phyloP scores from a whole-genome alignment of 1,140 invertebrate genomes.

The Neodiprion virginianus region DNA sequence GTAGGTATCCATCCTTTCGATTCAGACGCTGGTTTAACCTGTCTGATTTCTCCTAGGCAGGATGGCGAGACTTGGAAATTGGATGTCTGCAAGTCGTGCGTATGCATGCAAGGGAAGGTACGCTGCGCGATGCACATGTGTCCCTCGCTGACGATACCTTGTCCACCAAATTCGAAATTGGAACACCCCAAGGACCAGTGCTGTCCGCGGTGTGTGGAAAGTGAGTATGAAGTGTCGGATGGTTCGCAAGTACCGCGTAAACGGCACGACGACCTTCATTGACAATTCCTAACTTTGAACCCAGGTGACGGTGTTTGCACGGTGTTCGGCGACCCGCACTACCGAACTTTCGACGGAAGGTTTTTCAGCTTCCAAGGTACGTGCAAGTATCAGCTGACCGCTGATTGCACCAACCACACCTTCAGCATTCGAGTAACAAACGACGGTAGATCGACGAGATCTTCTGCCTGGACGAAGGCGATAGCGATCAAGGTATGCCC shows the following conservation, averaged over 20 bases:
- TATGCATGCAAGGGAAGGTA: constrained; percentile 79
- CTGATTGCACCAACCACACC: constrained; percentile 79
- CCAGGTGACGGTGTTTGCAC: constrained; percentile 86
- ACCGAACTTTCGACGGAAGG: constrained; percentile 91
- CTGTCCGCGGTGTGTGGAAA: constrained; percentile 85
- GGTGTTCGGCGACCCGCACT: constrained; percentile 93
- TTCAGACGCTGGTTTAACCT: constrained; percentile 42
- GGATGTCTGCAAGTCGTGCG: constrained; percentile 86
- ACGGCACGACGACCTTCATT: too few species aligned
- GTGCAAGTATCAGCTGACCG: constrained; percentile 87
- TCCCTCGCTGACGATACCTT: constrained; percentile 65
- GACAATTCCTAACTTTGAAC: constrained; percentile 1
- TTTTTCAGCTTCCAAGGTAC: constrained; percentile 91
- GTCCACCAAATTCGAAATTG: constrained; percentile 75
- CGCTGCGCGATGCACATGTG: constrained; percentile 83
- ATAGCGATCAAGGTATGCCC: constrained; percentile 74
- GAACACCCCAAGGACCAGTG: constrained; percentile 79
- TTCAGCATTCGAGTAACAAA: constrained; percentile 92
- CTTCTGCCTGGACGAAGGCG: constrained; percentile 88
- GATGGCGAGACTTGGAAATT: constrained; percentile 86
- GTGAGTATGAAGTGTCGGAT: constrained; percentile 54
- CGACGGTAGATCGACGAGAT: constrained; percentile 77
- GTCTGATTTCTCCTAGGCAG: constrained; percentile 66
- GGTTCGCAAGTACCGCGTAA: background rate
- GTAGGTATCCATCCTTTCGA: too few species aligned